Evolutionary conservation across 2,113 vertebrate genomes (phyloP).

Genomic region (Oncorhynchus keta): DNA sequence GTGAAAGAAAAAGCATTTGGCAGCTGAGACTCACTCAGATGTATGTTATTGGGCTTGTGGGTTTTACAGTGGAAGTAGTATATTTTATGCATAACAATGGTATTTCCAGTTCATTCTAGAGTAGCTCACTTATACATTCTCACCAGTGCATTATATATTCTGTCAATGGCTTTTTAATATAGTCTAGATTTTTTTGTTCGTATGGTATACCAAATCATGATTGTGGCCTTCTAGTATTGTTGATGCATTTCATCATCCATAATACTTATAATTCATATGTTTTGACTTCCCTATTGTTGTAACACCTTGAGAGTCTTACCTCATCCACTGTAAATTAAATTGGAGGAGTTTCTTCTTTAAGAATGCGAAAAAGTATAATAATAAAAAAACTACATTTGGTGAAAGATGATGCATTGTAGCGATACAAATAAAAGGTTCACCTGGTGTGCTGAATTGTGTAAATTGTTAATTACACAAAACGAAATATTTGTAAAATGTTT

Average conservation of each 20-base stretch:
- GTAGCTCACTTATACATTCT: slow-evolving; percentile 27
- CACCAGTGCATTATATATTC: slow-evolving; percentile 33
- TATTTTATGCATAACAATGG: slow-evolving; percentile 44
- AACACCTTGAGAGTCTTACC: slow-evolving; percentile 63
- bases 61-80: slow-evolving; percentile 7
- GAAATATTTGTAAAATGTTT: slow-evolving; percentile 83
- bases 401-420: slow-evolving; percentile 79
- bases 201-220: slow-evolving; percentile 63
- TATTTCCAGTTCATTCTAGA: slow-evolving; percentile 35
- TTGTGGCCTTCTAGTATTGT: slow-evolving; percentile 79
- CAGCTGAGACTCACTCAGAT: slow-evolving; percentile 8
- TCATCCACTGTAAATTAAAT: slow-evolving; percentile 72
- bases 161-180: slow-evolving; percentile 31
- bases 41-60: slow-evolving; percentile 18
- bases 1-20: not conserved
- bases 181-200: slow-evolving; percentile 30
- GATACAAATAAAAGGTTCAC: slow-evolving; percentile 73
- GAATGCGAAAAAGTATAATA: slow-evolving; percentile 58
- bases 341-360: slow-evolving; percentile 59
- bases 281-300: slow-evolving; percentile 54
- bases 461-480: slow-evolving; percentile 78
- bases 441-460: slow-evolving; percentile 80
- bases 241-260: slow-evolving; percentile 61
- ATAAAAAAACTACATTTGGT: slow-evolving; percentile 69
- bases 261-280: slow-evolving; percentile 27